Evolutionary conservation across 2,888 invertebrate species (phyloP).

Genomic region (Drosophila anomalata): DNA sequence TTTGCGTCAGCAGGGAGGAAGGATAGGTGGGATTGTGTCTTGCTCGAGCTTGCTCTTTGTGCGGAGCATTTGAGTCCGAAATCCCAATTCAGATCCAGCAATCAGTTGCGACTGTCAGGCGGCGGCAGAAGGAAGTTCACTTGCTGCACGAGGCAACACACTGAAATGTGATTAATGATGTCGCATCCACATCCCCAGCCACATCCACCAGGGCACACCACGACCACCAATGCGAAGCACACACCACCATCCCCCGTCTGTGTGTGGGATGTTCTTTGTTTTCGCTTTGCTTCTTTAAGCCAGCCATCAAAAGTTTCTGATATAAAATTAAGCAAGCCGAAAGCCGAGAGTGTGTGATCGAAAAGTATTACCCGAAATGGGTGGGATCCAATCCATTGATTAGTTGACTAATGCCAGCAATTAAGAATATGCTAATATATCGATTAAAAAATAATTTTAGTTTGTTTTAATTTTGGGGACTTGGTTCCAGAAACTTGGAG

Average conservation of each 20-base stretch:
- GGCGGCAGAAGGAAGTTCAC: slow-evolving; percentile 82
- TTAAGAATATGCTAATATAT: slow-evolving; percentile 23
- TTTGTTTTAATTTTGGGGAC: too few species aligned
- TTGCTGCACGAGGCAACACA: slow-evolving; percentile 80
- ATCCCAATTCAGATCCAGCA: slow-evolving; percentile 82
- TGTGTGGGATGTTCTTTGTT: slow-evolving; percentile 50
- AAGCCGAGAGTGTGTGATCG: slow-evolving; percentile 20
- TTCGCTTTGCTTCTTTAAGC: slow-evolving; percentile 59
- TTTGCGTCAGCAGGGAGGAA: slow-evolving; percentile 23
- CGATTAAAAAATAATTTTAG: not conserved
- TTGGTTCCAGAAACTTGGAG: not conserved
- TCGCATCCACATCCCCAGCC: slow-evolving; percentile 35
- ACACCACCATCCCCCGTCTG: slow-evolving; percentile 11
- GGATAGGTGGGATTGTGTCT: slow-evolving; percentile 19
- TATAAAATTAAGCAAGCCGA: slow-evolving; percentile 46
- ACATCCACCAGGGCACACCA: slow-evolving; percentile 79
- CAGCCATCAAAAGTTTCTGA: slow-evolving; percentile 63
- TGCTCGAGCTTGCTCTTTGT: slow-evolving; percentile 51
- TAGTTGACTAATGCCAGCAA: slow-evolving; percentile 47
- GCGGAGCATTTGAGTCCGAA: slow-evolving; percentile 72
- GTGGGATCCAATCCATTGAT: slow-evolving; percentile 49
- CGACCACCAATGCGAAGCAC: slow-evolving; percentile 47
- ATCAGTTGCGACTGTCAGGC: slow-evolving; percentile 83
- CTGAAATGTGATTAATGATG: slow-evolving; percentile 83
- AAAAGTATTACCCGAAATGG: slow-evolving; percentile 31